Evolutionary conservation across 2,113 vertebrate genomes (phyloP).

Genomic region (Pleuronectes platessa): DNA sequence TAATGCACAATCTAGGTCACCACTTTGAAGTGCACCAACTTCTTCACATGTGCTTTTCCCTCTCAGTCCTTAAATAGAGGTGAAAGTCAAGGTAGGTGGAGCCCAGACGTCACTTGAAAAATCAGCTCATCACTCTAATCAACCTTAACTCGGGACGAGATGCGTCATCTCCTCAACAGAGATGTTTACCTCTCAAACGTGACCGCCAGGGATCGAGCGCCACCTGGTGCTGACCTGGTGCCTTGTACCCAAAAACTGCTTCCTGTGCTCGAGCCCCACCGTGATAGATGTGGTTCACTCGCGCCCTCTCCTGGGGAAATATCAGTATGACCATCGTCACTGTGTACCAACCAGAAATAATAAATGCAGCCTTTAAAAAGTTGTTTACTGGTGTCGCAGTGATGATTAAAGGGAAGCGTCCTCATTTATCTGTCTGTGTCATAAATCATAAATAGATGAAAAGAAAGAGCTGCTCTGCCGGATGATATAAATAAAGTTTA

Average conservation of each 20-base stretch:
- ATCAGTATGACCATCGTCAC: not conserved
- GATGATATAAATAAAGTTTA: not conserved
- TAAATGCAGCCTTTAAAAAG: not conserved
- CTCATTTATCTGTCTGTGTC: not conserved
- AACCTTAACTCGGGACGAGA: conserved; percentile 3
- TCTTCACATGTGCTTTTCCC: too few relatives aligned
- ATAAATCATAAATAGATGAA: not conserved
- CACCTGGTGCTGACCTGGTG: conserved; percentile 55
- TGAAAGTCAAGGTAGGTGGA: not conserved
- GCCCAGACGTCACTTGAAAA: not conserved
- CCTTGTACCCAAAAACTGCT: rapidly evolving
- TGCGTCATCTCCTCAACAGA: not conserved
- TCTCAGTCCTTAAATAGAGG: too few relatives aligned
- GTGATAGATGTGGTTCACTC: not conserved
- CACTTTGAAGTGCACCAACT: too few relatives aligned
- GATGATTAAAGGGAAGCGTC: not conserved
- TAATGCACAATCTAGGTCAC: too few relatives aligned
- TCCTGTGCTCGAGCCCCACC: not conserved
- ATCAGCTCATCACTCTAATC: not conserved
- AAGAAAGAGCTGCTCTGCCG: not conserved
- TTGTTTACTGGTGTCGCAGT: not conserved
- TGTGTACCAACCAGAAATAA: not conserved
- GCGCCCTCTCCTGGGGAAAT: conserved; percentile 36
- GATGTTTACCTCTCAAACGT: not conserved
- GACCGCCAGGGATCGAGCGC: not conserved